Base-by-base conservation (phyloP, 2,113 vertebrate species). In the Gallinago jamesoni region DNA sequence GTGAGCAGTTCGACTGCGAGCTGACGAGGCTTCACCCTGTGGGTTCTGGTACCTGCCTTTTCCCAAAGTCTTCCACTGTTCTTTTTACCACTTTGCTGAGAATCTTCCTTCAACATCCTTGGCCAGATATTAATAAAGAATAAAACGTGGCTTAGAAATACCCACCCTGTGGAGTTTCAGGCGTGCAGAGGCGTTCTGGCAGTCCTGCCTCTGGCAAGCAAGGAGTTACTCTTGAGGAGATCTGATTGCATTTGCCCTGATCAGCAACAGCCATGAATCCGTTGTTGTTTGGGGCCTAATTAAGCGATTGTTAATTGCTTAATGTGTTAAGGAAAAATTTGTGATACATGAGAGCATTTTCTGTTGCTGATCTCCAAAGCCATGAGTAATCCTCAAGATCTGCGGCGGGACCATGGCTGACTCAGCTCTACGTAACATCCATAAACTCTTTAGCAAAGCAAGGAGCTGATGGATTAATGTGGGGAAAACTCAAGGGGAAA, bases 101-200 rank as follows among this genome's bases (percentile, higher is more conserved):
- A 76, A 41, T 33, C 12, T 59, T 50, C 9, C 52, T 78, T 67
- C 75, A 25, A 62, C 43, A 69, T 64, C 18, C 24, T 77, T 18
- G 7, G 31, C 9, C 66, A 56, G 6, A 67, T 80, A 80, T 9
- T 80, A 50, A 57, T 35, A 56, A 76, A 80, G 84, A 66, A 24
- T 45, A 77, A 70, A 75, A 60, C 0, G 1, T 20, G 5, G 2
- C 31, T 82, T 79, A 59, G 59, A 70, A 86, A 41, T 6, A 20
- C 17, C 8, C 3, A 30, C 4, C 9, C 18, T 5, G 1, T 69
- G 28, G 45, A n/a, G 76, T 64, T 68, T 53, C n/a, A 69, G 50
- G n/a, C 1, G 0, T 1, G 3, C 28, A 67, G 55, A 57, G 6
- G 6, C 11, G 0, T 48, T 18, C 25, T 25, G 63, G 43, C 20